Evolutionary conservation across 2,888 invertebrate species (phyloP).

Genomic region (Melipona beecheii): DNA sequence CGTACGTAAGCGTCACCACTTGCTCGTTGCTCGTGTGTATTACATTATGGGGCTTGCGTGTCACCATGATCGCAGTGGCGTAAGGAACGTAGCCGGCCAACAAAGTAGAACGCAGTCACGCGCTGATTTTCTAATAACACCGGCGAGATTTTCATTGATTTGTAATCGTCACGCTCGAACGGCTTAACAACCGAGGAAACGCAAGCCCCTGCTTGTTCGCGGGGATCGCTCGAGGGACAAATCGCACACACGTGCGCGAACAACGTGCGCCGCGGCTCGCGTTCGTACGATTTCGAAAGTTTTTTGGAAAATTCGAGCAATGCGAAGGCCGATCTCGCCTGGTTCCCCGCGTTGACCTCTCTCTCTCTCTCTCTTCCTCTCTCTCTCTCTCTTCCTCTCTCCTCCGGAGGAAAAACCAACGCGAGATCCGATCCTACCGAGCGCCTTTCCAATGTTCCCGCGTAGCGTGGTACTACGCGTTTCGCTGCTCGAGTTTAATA

Average conservation of each 20-base stretch:
- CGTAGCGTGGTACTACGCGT: neutral
- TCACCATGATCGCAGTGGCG: slow-evolving; percentile 52
- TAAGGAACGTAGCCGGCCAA: slow-evolving; percentile 49
- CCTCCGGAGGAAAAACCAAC: slow-evolving; percentile 15
- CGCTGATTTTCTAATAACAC: slow-evolving; percentile 63
- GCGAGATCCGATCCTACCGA: neutral
- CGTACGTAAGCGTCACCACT: neutral
- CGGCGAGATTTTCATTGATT: slow-evolving; percentile 46
- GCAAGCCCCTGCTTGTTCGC: slow-evolving; percentile 9
- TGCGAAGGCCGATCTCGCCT: slow-evolving; percentile 23
- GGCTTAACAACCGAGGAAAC: slow-evolving; percentile 28
- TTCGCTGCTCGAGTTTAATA: neutral
- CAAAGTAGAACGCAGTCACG: slow-evolving; percentile 60
- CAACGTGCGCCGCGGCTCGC: neutral
- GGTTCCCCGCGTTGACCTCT: neutral
- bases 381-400: slow-evolving; percentile 12
- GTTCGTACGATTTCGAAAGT: slow-evolving; percentile 37
- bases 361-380: neutral
- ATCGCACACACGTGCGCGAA: slow-evolving; percentile 26
- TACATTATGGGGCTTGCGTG: slow-evolving; percentile 32
- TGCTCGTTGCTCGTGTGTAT: slow-evolving; percentile 12
- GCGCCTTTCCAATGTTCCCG: slow-evolving; percentile 18
- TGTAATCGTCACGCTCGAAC: slow-evolving; percentile 48
- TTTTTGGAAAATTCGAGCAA: slow-evolving; percentile 40
- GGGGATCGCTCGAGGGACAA: slow-evolving; percentile 1